Evolutionary conservation across 2,797 vertebrate genomes (phyloP).

Genomic region (Miichthys miiuy): DNA sequence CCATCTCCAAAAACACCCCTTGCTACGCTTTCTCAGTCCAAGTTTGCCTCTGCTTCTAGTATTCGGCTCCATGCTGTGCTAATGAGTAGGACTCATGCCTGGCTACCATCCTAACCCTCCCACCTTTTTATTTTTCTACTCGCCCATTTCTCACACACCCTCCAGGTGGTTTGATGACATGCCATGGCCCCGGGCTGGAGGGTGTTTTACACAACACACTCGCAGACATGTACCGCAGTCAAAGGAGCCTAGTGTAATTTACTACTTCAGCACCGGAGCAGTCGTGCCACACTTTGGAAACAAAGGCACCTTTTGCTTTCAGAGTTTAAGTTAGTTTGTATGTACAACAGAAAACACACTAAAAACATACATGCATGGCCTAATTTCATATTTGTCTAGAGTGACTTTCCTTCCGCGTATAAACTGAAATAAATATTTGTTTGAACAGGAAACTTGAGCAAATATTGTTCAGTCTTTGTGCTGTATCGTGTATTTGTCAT

Average conservation of each 20-base stretch:
- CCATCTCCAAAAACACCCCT: not conserved
- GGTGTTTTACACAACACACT: constrained; percentile 26
- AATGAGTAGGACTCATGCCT: constrained; percentile 3
- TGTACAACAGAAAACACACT: not conserved
- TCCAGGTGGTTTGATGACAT: constrained; percentile 22
- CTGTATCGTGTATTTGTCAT: not conserved
- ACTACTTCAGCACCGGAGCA: constrained; percentile 26
- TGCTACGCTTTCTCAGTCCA: not conserved
- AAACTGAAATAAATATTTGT: not conserved
- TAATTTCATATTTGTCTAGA: not conserved
- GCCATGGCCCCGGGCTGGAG: constrained; percentile 16
- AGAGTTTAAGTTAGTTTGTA: not conserved
- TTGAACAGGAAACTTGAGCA: not conserved
- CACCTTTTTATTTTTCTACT: not conserved
- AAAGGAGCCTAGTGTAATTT: constrained; percentile 43
- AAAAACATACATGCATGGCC: not conserved
- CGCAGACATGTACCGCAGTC: constrained; percentile 1
- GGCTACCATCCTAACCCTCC: not conserved
- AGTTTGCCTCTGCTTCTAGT: not conserved
- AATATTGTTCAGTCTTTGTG: not conserved
- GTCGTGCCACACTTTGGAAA: constrained; percentile 53
- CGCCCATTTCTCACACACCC: constrained; percentile 10
- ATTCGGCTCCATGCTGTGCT: not conserved
- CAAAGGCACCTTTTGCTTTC: constrained; percentile 50
- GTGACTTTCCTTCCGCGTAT: not conserved